Conservation (phyloP, 1,140 invertebrate species). For the Euglossa dilemma region DNA sequence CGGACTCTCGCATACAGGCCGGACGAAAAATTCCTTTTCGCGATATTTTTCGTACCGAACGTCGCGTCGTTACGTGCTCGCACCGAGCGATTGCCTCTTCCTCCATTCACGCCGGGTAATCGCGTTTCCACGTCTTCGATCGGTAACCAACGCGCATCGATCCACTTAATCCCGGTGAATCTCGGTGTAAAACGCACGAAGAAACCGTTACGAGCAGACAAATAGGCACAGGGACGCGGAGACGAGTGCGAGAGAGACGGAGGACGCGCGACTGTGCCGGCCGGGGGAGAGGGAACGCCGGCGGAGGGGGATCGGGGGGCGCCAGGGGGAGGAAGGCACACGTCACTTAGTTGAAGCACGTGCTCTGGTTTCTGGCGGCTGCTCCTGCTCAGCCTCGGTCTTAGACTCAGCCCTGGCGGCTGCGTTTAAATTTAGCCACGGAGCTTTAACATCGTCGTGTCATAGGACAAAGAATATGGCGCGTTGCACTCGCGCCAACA, state of each 20-base stretch:
- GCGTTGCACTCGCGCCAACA: slow-evolving; percentile 69
- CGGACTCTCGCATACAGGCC: neutral
- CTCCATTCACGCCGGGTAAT: neutral
- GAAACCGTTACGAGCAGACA: no score
- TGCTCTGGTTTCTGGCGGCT: slow-evolving; percentile 81
- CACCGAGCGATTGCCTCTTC: neutral
- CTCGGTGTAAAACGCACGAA: no score
- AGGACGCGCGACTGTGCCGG: neutral
- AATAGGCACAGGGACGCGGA: neutral
- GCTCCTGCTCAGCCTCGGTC: slow-evolving; percentile 76
- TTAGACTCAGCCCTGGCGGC: slow-evolving; percentile 68
- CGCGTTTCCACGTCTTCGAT: neutral
- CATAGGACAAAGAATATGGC: slow-evolving; percentile 78
- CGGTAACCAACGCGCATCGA: neutral
- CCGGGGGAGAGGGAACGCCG: neutral
- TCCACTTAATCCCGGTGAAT: neutral
- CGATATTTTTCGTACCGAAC: neutral
- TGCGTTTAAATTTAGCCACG: slow-evolving; percentile 74
- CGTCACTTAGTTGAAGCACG: slow-evolving; percentile 81
- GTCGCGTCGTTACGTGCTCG: neutral
- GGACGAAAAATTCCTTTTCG: neutral
- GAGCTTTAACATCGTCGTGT: slow-evolving; percentile 75
- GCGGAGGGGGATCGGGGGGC: slow-evolving; percentile 50
- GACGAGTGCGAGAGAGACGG: neutral
- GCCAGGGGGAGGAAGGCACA: slow-evolving; percentile 70